A percentile compares a stretch with the other conserved stretches of the same genome.
phyloP scores from a whole-genome alignment of 2,797 vertebrate species.

The Acrossocheilus fasciatus region DNA sequence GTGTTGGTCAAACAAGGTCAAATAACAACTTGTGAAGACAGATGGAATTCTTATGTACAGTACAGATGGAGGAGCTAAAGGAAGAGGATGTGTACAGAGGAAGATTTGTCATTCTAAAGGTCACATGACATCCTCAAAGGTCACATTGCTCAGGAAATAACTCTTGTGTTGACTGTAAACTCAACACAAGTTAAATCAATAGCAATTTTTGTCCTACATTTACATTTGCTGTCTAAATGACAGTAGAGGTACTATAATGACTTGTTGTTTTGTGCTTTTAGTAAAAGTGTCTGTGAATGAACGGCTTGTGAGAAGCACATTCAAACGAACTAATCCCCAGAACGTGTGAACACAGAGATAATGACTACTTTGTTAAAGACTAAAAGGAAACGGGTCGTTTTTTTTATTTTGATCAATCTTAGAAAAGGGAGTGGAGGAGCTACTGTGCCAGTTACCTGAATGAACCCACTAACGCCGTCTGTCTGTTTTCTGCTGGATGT shows the following conservation, averaged over 20 bases:
- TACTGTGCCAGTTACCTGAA: slow-evolving; percentile 18
- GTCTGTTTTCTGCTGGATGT: slow-evolving; percentile 15
- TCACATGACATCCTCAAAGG: slow-evolving; percentile 38
- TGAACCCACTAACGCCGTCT: background rate
- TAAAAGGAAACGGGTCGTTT: background rate
- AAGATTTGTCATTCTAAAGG: slow-evolving; percentile 30
- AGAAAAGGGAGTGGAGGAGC: background rate
- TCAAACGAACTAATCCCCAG: background rate
- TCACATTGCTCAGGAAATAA: slow-evolving; percentile 40
- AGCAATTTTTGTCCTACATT: background rate
- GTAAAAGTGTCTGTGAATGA: background rate
- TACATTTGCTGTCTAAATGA: background rate
- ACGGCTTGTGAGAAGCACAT: background rate
- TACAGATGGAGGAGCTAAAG: slow-evolving; percentile 20
- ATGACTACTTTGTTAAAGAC: background rate
- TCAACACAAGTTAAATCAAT: slow-evolving; percentile 3
- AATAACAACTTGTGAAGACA: background rate
- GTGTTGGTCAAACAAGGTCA: background rate
- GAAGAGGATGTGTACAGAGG: slow-evolving; percentile 49
- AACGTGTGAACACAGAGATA: background rate
- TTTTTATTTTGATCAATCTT: background rate
- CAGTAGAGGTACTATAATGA: background rate
- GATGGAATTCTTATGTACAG: background rate
- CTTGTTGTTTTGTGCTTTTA: background rate
- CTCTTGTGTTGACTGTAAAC: background rate